Evolutionary conservation across 2,113 vertebrate species (phyloP).

Genomic region (Perca flavescens): DNA sequence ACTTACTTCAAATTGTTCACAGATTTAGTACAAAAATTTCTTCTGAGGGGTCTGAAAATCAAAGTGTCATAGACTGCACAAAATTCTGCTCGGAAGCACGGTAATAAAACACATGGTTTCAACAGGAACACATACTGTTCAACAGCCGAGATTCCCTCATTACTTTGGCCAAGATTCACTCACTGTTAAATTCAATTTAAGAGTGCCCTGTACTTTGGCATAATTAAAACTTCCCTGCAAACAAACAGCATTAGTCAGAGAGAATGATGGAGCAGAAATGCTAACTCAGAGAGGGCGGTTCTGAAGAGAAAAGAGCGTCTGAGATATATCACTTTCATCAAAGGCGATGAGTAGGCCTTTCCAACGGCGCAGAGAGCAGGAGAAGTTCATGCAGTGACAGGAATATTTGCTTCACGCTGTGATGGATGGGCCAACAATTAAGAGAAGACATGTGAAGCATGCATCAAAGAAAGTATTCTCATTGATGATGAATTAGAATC

Average conservation of each 20-base stretch:
- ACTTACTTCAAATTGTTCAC: constrained; percentile 43
- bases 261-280: constrained; percentile 46
- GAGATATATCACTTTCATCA: constrained; percentile 41
- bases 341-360: constrained; percentile 34
- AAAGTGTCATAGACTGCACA: background rate
- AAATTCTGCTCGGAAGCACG: constrained; percentile 7
- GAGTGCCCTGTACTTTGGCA: background rate
- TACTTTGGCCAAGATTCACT: constrained; percentile 20
- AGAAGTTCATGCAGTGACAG: constrained; percentile 39
- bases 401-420: constrained; percentile 24
- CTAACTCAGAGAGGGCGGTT: constrained; percentile 35
- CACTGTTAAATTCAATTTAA: constrained; percentile 40
- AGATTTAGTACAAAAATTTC: constrained; percentile 18
- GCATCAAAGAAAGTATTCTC: constrained; percentile 29
- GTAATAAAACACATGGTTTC: constrained; percentile 13
- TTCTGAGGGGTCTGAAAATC: constrained; percentile 1
- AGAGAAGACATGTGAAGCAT: constrained; percentile 32
- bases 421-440: constrained; percentile 42
- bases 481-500: constrained; percentile 38
- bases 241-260: constrained; percentile 38
- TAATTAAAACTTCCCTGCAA: constrained; percentile 40
- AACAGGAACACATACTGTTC: constrained; percentile 3
- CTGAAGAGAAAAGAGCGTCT: constrained; percentile 18
- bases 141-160: constrained; percentile 26
- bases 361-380: constrained; percentile 33